phyloP scores from a whole-genome alignment of 1,140 invertebrate genomes.

The Paralvinella palmiformis region DNA sequence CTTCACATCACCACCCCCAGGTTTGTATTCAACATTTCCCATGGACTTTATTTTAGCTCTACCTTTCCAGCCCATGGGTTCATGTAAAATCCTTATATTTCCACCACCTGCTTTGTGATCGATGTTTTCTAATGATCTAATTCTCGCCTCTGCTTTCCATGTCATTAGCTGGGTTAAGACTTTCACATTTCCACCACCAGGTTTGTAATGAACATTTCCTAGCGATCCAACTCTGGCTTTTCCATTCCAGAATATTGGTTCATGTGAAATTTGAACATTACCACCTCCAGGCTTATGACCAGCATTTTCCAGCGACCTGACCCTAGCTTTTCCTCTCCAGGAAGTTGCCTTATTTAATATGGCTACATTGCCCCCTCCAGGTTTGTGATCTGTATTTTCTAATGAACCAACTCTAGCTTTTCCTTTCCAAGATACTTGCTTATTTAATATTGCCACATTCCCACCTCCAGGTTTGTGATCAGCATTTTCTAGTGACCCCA shows the following conservation, averaged over 20 bases:
- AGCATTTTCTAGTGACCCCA: slow-evolving; percentile 87
- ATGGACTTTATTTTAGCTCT: slow-evolving; percentile 13
- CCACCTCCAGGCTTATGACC: slow-evolving; percentile 24
- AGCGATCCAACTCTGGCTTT: slow-evolving; percentile 89
- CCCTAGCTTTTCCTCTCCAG: slow-evolving; percentile 55
- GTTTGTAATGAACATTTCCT: slow-evolving; percentile 79
- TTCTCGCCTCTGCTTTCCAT: slow-evolving; percentile 42
- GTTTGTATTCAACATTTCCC: slow-evolving; percentile 9
- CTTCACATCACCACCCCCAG: slow-evolving; percentile 14
- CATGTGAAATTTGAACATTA: slow-evolving; percentile 43
- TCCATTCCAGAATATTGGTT: too few species aligned
- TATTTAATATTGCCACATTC: too few species aligned
- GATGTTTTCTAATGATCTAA: slow-evolving; percentile 85
- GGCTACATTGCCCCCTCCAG: slow-evolving; percentile 87
- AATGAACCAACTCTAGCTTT: slow-evolving; percentile 89
- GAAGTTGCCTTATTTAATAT: too few species aligned
- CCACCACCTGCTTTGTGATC: slow-evolving; percentile 82
- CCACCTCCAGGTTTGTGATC: slow-evolving; percentile 85
- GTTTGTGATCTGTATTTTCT: slow-evolving; percentile 79
- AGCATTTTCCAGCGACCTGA: slow-evolving; percentile 27
- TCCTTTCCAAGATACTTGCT: slow-evolving; percentile 69
- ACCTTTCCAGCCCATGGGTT: slow-evolving; percentile 10
- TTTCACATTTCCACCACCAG: slow-evolving; percentile 68
- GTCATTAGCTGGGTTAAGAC: slow-evolving; percentile 21
- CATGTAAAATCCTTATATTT: slow-evolving; percentile 81